phyloP scores from a whole-genome alignment of 2,113 vertebrate genomes.

The Steatornis caripensis region DNA sequence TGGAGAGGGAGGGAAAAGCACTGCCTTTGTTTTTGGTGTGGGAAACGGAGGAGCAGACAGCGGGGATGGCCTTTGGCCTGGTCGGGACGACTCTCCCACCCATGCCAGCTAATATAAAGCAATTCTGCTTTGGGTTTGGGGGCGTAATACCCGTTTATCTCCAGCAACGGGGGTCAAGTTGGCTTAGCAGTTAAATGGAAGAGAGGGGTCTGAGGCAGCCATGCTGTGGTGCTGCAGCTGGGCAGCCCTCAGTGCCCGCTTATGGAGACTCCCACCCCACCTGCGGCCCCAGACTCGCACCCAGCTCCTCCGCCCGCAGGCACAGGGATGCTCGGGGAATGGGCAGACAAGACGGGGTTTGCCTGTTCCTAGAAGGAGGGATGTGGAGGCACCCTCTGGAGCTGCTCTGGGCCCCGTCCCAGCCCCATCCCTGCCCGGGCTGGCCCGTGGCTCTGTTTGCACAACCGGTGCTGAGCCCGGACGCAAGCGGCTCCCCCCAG shows the following conservation, averaged over 20 bases:
- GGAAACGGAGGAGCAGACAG: not conserved
- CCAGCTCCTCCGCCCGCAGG: not conserved
- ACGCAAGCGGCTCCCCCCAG: not conserved
- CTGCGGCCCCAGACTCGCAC: not conserved
- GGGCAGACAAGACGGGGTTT: not conserved
- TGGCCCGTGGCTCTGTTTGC: not conserved
- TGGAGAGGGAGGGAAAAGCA: not conserved
- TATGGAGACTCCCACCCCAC: not conserved
- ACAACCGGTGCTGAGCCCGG: not conserved
- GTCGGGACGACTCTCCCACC: not conserved
- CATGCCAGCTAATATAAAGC: fast-evolving
- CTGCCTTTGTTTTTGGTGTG: not conserved
- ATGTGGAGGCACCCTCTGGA: not conserved
- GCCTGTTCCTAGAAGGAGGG: conserved; percentile 21
- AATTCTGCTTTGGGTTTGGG: not conserved
- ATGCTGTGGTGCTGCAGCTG: not conserved
- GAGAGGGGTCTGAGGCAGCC: not conserved
- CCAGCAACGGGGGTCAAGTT: not conserved
- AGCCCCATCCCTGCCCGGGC: not conserved
- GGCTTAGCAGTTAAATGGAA: not conserved
- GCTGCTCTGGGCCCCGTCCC: not conserved
- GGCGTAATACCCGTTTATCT: not conserved
- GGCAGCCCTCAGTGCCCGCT: not conserved
- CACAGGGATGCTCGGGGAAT: fast-evolving
- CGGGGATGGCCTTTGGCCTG: fast-evolving